Percentiles rank a stretch among this genome's conserved stretches.
Evolutionary conservation across 1,140 invertebrate genomes (phyloP).

Genomic region (Dreissena rostriformis): DNA sequence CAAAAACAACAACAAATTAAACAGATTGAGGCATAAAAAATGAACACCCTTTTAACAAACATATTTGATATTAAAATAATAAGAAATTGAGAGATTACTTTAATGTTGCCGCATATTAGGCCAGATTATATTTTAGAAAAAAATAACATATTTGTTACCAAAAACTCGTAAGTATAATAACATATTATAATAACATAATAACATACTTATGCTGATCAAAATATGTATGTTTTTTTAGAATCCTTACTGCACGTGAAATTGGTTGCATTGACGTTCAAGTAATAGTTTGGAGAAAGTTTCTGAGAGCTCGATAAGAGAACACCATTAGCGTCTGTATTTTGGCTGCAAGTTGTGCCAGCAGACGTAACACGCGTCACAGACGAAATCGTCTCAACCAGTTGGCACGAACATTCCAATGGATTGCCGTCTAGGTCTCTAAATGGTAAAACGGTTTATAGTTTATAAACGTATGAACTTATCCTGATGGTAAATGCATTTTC

Average conservation of each 20-base stretch:
- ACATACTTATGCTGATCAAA: too few relatives aligned
- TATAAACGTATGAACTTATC: too few relatives aligned
- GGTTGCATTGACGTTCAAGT: background rate
- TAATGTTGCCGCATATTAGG: background rate
- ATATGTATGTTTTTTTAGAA: too few relatives aligned
- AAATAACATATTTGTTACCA: background rate
- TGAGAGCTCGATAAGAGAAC: background rate
- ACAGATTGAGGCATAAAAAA: too few relatives aligned
- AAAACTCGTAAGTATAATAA: too few relatives aligned
- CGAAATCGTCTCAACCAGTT: constrained; percentile 24
- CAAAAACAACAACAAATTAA: too few relatives aligned
- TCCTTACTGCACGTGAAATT: constrained; percentile 35
- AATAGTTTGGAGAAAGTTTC: background rate
- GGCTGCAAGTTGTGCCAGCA: constrained; percentile 1
- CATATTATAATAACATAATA: too few relatives aligned
- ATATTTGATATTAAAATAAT: too few relatives aligned
- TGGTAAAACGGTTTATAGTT: too few relatives aligned
- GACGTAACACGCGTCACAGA: background rate
- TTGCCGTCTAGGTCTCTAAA: constrained; percentile 16
- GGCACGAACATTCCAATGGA: constrained; percentile 43
- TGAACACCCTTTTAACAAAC: too few relatives aligned
- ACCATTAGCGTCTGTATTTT: constrained; percentile 1
- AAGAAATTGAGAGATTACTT: background rate
- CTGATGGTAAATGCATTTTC: too few relatives aligned
- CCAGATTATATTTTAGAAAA: background rate